Evolutionary conservation across 1,140 invertebrate species (phyloP).

Genomic region (Sitophilus oryzae): DNA sequence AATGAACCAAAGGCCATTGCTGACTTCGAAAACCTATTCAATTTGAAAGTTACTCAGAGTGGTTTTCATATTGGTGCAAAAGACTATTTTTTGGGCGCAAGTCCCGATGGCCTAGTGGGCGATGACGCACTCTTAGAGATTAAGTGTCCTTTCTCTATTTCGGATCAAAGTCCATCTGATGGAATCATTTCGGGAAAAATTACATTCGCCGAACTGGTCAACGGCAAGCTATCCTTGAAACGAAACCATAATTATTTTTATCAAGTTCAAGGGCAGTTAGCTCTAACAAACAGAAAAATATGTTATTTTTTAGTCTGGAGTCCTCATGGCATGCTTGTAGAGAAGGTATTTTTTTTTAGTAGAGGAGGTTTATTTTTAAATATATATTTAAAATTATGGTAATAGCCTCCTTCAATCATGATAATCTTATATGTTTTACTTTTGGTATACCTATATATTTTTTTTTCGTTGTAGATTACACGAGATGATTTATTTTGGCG

Average conservation of each 20-base stretch:
- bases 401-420: too few relatives aligned
- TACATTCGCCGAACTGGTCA: not conserved
- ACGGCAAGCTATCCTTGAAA: not conserved
- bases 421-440: too few relatives aligned
- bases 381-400: too few relatives aligned
- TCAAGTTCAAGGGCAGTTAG: too few relatives aligned
- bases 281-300: not conserved
- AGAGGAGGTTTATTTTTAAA: too few relatives aligned
- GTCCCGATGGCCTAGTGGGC: constrained; percentile 5
- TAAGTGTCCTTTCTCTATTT: constrained; percentile 2
- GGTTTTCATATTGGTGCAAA: constrained; percentile 1
- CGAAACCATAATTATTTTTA: constrained; percentile 3
- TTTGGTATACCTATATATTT: not conserved
- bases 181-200: not conserved
- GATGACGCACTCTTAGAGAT: constrained; percentile 7
- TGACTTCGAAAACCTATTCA: not conserved
- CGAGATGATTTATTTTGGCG: constrained; percentile 1
- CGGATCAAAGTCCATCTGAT: not conserved
- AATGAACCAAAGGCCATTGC: not conserved
- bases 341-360: not conserved
- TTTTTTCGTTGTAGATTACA: not conserved
- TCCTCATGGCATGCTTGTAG: not conserved
- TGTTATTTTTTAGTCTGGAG: not conserved
- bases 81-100: not conserved
- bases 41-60: not conserved